Evolutionary conservation across 2,113 vertebrate genomes (phyloP), one percentile per base, ranked within the genome.

Genomic region (Thermophis baileyi): DNA sequence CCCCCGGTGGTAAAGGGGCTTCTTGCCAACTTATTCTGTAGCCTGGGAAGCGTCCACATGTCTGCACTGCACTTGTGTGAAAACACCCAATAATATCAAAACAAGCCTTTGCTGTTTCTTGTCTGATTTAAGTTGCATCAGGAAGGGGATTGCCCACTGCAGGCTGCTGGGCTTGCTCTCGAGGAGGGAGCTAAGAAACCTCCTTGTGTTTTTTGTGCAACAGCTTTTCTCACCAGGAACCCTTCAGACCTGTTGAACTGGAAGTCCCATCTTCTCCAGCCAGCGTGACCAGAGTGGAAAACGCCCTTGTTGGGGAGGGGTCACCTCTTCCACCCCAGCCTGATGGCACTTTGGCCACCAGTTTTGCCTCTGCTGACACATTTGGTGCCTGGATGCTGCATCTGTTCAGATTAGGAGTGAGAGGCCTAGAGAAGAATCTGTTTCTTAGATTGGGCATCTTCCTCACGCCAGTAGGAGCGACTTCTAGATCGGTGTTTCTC

Each of bases 41-140:
- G n/a, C 63, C 63, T 35, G 63, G 63, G 14, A 18, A 18, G 63
- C 63, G 14, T 18, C 63, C 30, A 0, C 0, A 3, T 16, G 63
- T 16, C 30, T 35, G n/a, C 25, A 1, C 8, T 55, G 57, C 14
- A 6, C 63, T 14, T n/a, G 63, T 16, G 14, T 35, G 30, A 16
- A 35, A 14, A 6, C 30, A 0, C 60, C 5, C 16, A 6, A 35
- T 18, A 6, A 2, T 2, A 6, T 2, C 14, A 1, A 6, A 35
- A 35, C 2, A 18, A 18, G 69, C n/a, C 30, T 35, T 69, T n/a
- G 30, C 6, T 16, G 12, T n/a, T 69, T 14, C 30, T 69, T n/a
- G 63, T 16, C 63, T 35, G 1, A 6, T 11, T 6, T 35, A 2
- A n/a, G 12, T n/a, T 18, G 63, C 63, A 69, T 2, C 30, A 14